Evolutionary conservation across 2,797 vertebrate genomes (phyloP).

Genomic region (Pipistrellus nathusii): DNA sequence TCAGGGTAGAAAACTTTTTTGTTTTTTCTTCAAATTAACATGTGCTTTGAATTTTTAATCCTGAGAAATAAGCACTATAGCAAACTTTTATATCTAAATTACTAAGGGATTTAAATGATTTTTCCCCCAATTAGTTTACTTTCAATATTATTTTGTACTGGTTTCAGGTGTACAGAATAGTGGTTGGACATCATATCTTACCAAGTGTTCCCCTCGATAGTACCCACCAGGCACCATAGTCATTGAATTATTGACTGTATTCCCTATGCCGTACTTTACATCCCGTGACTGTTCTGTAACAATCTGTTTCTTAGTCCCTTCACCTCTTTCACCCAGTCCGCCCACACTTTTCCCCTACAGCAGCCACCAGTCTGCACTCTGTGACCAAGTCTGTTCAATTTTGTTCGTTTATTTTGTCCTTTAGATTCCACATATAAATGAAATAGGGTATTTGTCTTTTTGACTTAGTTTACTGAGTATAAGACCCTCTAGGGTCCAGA

Average conservation of each 20-base stretch:
- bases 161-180: neutral
- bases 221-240: neutral
- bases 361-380: neutral
- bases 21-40: slow-evolving; percentile 33
- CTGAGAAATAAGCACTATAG: slow-evolving; percentile 44
- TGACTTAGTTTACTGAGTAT: neutral
- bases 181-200: neutral
- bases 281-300: neutral
- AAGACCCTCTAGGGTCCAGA: neutral
- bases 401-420: neutral
- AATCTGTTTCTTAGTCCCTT: neutral
- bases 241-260: neutral
- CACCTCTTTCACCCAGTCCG: neutral
- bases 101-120: neutral
- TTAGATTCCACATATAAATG: neutral
- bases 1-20: slow-evolving; percentile 5
- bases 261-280: neutral
- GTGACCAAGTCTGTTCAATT: neutral
- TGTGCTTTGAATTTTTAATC: slow-evolving; percentile 37
- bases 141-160: neutral
- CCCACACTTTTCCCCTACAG: neutral
- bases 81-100: slow-evolving; percentile 24
- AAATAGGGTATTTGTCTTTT: neutral
- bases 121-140: neutral
- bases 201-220: neutral